Evolutionary conservation across 2,888 invertebrate species (phyloP).

Genomic region (Pinctada fucata): DNA sequence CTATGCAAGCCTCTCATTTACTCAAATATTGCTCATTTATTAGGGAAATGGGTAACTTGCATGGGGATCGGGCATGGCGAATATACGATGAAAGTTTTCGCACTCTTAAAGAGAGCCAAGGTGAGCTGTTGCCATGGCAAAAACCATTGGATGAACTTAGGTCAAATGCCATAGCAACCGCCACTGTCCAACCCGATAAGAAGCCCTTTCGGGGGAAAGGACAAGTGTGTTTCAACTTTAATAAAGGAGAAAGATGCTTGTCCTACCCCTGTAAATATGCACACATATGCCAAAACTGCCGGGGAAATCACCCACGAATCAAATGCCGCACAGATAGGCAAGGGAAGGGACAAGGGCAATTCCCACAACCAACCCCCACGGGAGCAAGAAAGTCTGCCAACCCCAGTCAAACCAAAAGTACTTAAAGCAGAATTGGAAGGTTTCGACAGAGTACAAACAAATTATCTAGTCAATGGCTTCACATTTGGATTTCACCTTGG

Average conservation of each 20-base stretch:
- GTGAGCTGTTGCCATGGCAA: not conserved
- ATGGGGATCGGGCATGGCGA: conserved; percentile 18
- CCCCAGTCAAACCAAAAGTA: not conserved
- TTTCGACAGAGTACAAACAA: not conserved
- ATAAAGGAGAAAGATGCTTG: not conserved
- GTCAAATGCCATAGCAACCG: not conserved
- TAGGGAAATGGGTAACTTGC: conserved; percentile 10
- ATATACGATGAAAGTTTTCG: conserved; percentile 23
- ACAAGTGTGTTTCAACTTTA: not conserved
- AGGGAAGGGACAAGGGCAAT: too few relatives aligned
- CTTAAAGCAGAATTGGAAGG: not conserved
- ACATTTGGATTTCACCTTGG: conserved; percentile 8
- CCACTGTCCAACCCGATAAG: not conserved
- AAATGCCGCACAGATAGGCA: not conserved
- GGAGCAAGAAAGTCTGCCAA: not conserved
- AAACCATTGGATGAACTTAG: not conserved
- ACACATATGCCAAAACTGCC: not conserved
- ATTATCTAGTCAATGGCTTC: not conserved
- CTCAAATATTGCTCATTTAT: conserved; percentile 12
- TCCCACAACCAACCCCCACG: too few relatives aligned
- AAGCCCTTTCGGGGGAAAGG: not conserved
- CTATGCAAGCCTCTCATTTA: not conserved
- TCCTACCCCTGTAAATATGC: not conserved
- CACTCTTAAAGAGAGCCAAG: not conserved
- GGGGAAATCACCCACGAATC: not conserved